Base-by-base conservation (phyloP, 2,113 vertebrate genomes). In the Alethe castanea region DNA sequence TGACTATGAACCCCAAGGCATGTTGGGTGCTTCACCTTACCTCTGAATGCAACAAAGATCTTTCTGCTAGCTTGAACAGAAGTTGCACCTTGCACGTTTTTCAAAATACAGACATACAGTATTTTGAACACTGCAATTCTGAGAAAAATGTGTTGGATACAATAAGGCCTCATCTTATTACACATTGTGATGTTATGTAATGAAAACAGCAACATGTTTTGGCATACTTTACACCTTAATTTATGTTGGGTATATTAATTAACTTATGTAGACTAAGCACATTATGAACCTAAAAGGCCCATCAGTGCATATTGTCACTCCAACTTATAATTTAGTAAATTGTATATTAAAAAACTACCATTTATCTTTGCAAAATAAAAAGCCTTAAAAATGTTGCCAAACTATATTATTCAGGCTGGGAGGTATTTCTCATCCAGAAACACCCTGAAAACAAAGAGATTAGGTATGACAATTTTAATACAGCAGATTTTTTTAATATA, bases 81-180 rank as follows among this genome's bases (percentile, higher is more conserved):
- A 85, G n/a, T 24, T 22, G 16, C 4, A 31, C 33, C n/a, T 53
- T 53, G 19, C 38, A 50, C 0, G 0, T 66, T 86, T 81, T 65
- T 16, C 53, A 24, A 48, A 48, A 48, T 24, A 48, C 33, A 80
- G 53, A 64, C 12, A 54, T 8, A 11, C 8, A 38, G 18, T 44
- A 26, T 48, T 48, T 48, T 48, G 24, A 15, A 50, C 48, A 50
- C 48, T 50, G 48, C 48, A 26, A 45, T 76, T 65, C 28, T 47
- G 60, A 60, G 64, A 86, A 87, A 86, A 20, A 52, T 15, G 6
- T 22, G 4, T 11, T 67, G 19, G 22, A 36, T 44, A 38, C 29
- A 84, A 17, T 12, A 59, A 74, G 44, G 52, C 28, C n/a, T 47
- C 29, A 59, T 35, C 16, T 64, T 48, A n/a, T 35, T 59, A 62